A percentile compares a stretch with the other conserved stretches of the same genome.
Evolutionary conservation across 2,888 invertebrate species (phyloP).

Genomic region (Sarcophaga caerulescens): DNA sequence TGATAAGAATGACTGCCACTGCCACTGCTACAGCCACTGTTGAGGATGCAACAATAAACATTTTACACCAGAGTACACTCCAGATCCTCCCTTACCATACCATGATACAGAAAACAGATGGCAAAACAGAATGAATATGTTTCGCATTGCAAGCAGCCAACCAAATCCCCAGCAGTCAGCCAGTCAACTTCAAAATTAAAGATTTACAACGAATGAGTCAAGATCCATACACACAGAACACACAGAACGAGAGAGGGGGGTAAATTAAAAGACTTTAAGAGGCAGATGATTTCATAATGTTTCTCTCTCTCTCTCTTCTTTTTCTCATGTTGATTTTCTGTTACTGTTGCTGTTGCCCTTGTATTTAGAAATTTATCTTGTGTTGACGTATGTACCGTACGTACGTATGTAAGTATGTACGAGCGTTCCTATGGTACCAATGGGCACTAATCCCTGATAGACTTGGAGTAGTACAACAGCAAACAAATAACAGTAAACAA

Average conservation of each 20-base stretch:
- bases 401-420: not conserved
- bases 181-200: slow-evolving; percentile 37
- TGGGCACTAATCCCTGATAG: slow-evolving; percentile 45
- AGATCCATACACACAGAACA: not conserved
- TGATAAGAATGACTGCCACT: not conserved
- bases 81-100: slow-evolving; percentile 18
- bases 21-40: slow-evolving; percentile 14
- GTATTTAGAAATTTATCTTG: slow-evolving; percentile 49
- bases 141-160: not conserved
- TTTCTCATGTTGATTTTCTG: not conserved
- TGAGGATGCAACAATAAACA: slow-evolving; percentile 51
- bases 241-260: not conserved
- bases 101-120: not conserved
- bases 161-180: not conserved
- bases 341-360: not conserved
- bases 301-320: not conserved
- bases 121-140: not conserved
- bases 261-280: slow-evolving; percentile 1
- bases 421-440: not conserved
- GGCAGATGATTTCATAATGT: not conserved
- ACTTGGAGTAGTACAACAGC: not conserved
- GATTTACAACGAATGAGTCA: not conserved
- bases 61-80: slow-evolving; percentile 55
- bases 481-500: not conserved
- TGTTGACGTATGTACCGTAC: slow-evolving; percentile 29